A percentile compares a stretch with the other conserved stretches of the same genome.
phyloP scores from a whole-genome alignment of 2,888 invertebrate species.

The Diarsia dahlii region DNA sequence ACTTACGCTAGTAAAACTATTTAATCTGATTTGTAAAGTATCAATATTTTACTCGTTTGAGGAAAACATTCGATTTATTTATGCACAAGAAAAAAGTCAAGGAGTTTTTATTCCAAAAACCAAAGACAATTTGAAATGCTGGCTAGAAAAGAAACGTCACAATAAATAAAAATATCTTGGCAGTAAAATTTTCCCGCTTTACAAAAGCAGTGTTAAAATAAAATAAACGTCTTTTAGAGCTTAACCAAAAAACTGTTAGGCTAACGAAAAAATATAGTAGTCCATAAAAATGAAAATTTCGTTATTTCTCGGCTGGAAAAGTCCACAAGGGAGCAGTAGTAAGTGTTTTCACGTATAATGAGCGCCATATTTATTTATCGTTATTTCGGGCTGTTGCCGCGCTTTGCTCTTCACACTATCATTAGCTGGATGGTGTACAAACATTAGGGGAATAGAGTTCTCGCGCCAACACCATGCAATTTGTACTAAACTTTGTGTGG shows the following conservation, averaged over 20 bases:
- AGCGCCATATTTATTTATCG: slow-evolving; percentile 61
- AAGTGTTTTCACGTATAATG: slow-evolving; percentile 60
- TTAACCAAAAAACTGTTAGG: slow-evolving; percentile 29
- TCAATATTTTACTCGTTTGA: too few relatives aligned
- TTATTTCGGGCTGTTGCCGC: slow-evolving; percentile 48
- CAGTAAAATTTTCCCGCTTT: slow-evolving; percentile 1
- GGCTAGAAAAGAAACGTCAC: neutral
- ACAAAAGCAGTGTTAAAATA: neutral
- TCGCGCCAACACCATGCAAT: slow-evolving; percentile 50
- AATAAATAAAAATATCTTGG: neutral
- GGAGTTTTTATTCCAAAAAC: neutral
- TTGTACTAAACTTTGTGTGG: slow-evolving; percentile 49
- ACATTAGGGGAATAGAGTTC: slow-evolving; percentile 63
- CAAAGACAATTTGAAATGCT: slow-evolving; percentile 5
- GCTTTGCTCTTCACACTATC: slow-evolving; percentile 64
- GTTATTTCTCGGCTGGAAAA: slow-evolving; percentile 43
- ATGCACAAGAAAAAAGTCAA: neutral
- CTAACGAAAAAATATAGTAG: slow-evolving; percentile 34
- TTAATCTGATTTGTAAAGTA: neutral
- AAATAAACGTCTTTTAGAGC: slow-evolving; percentile 1
- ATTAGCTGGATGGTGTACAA: slow-evolving; percentile 60
- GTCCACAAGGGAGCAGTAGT: slow-evolving; percentile 39
- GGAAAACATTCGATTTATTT: neutral
- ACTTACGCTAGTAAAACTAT: slow-evolving; percentile 1
- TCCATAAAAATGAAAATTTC: slow-evolving; percentile 39